Conservation (phyloP, 2,888 invertebrate genomes). For the Papilio demoleus region DNA sequence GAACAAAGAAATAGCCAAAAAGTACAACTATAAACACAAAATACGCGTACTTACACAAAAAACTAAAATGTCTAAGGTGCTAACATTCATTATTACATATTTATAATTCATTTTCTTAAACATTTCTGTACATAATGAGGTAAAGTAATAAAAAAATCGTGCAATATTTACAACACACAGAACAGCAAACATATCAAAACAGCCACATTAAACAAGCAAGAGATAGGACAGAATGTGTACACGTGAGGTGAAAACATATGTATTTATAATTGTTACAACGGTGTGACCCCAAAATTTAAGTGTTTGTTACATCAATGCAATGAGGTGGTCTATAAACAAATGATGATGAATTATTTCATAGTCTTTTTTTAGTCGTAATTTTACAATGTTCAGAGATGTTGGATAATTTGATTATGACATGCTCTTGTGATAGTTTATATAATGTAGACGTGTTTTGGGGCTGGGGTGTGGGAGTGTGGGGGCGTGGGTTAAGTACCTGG, state of each 20-base stretch:
- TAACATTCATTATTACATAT: neutral
- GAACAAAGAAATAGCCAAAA: conserved; percentile 34
- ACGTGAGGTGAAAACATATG: conserved; percentile 67
- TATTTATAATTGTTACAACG: conserved; percentile 58
- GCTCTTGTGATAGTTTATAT: neutral
- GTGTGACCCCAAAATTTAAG: neutral
- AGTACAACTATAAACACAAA: neutral
- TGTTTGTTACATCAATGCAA: neutral
- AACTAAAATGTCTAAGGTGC: neutral
- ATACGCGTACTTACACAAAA: neutral
- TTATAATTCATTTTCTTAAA: too few species aligned
- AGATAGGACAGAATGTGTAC: conserved; percentile 54
- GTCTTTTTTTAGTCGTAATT: too few species aligned
- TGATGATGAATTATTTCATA: too few species aligned
- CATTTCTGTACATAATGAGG: neutral
- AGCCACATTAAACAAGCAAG: conserved; percentile 65
- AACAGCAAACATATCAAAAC: conserved; percentile 36
- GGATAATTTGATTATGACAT: neutral
- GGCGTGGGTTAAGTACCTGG: conserved; percentile 75
- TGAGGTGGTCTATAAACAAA: neutral
- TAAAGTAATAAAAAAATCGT: conserved; percentile 15
- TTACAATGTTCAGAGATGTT: neutral
- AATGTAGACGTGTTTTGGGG: conserved; percentile 44
- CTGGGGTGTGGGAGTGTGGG: conserved; percentile 59
- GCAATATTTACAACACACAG: conserved; percentile 30